Base-by-base conservation (phyloP, 2,888 invertebrate genomes). In the Brassicogethes aeneus region DNA sequence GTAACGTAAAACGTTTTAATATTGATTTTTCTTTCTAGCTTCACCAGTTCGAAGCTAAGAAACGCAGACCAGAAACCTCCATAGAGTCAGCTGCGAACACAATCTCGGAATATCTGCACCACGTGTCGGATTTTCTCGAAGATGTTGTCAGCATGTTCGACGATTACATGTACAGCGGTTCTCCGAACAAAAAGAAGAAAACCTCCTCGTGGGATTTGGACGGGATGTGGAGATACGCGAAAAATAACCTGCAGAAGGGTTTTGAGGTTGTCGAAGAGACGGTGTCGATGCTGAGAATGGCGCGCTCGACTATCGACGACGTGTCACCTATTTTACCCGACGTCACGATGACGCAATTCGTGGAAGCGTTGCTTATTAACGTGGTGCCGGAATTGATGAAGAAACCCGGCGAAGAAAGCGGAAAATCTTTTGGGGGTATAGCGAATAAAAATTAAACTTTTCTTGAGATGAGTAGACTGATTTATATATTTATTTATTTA, bases 91-190 rank as follows among this genome's bases (percentile, higher is more conserved):
- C 43, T 3, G 37, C 43, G 5, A 32, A 34, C 5, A 16, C 37
- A 16, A 39, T 52, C 15, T 40, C 45, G 12, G 36, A 31, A 3
- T 42, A 49, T 36, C 35, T 51, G 2, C 17, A 40, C 15, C 45
- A 51, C 37, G 23, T 54, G 10, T 34, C 37, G 5, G 44, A 45
- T 1, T 46, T 52, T 23, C 12, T 52, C 2, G 23, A 34, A 2
- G 46, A 51, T 35, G 36, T 52, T 5, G 38, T 50, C 37, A 51
- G 51, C 5, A 36, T 45, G 3, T 12, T 53, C 2, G 7, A 43
- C 2, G 43, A 44, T 35, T 30, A 51, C 5, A 17, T 53, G 8
- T 30, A 30, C 8, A 41, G 44, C 1, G 35, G 32, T 23, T 7
- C 40, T 2, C 15, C 15, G 15, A 40, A 36, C 16, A 36, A 34